Conservation (phyloP, 2,113 vertebrate species). For the Sapayoa aenigma region DNA sequence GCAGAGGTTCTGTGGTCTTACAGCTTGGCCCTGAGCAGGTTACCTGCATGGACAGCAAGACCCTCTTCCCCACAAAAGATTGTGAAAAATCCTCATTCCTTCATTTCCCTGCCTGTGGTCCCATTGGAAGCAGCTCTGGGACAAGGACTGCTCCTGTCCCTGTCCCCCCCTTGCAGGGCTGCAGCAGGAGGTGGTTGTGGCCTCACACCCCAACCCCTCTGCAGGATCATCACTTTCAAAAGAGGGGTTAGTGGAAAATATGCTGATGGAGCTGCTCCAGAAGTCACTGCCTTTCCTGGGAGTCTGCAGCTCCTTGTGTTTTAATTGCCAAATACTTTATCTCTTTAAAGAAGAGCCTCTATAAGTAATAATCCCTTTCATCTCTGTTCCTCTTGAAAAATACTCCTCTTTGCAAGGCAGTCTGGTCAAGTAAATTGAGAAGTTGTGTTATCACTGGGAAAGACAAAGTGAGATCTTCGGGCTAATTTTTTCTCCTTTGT, state of each 20-base stretch:
- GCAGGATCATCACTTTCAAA: rapidly evolving
- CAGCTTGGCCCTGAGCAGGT: not conserved
- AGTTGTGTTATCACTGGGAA: not conserved
- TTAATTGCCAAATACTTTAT: conserved; percentile 46
- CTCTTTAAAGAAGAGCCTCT: conserved; percentile 18
- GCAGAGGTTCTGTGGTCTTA: not conserved
- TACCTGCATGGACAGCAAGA: rapidly evolving
- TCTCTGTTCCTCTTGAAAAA: conserved; percentile 6
- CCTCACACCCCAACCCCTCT: rapidly evolving
- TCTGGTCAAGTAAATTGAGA: conserved; percentile 37
- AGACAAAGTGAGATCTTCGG: not conserved
- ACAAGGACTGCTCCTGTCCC: not conserved
- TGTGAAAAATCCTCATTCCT: not conserved
- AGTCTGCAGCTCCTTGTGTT: not conserved
- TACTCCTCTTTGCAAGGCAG: not conserved
- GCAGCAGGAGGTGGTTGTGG: not conserved
- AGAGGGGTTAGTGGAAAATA: not conserved
- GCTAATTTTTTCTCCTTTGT: conserved; percentile 14
- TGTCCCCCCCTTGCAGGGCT: not conserved
- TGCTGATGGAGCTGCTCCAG: not conserved
- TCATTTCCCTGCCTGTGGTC: too few species aligned
- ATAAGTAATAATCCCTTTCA: conserved; percentile 9
- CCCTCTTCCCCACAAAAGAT: rapidly evolving
- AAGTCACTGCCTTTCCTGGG: not conserved
- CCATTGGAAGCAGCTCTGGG: not conserved